These are phyloP conservation scores for Brevimyrus niger DNA, from an alignment of 2,113 vertebrate genomes.

Conservation along the genomic window DNA sequence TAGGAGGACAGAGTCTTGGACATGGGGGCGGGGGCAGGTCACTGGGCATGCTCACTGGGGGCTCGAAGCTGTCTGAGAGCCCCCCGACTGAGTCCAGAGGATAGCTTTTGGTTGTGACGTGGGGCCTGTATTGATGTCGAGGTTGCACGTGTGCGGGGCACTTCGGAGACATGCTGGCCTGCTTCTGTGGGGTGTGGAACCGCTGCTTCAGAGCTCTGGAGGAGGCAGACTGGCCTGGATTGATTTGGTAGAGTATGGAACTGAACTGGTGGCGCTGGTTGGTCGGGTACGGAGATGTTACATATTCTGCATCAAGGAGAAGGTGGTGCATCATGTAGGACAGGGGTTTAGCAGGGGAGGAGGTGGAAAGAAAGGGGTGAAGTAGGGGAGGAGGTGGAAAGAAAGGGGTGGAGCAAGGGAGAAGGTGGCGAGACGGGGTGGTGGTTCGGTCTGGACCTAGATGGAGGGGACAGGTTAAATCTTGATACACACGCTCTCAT, in stretches of 20 bases:
- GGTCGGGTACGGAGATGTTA: neutral
- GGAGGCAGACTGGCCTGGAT: neutral
- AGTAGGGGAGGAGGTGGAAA: neutral
- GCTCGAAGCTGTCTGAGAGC: neutral
- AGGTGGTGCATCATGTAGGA: neutral
- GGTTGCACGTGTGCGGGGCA: neutral
- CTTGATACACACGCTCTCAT: neutral
- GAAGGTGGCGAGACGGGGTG: neutral
- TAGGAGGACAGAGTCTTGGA: neutral
- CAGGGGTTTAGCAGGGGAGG: neutral
- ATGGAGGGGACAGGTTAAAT: neutral
- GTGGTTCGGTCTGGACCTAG: neutral
- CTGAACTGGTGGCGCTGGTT: neutral
- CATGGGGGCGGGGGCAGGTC: neutral
- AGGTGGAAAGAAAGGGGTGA: neutral
- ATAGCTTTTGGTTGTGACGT: neutral
- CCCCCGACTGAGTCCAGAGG: neutral
- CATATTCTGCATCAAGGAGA: neutral
- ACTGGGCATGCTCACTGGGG: neutral
- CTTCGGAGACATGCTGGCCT: neutral
- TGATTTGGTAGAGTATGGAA: neutral
- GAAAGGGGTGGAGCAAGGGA: neutral
- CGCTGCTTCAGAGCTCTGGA: neutral
- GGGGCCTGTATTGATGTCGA: neutral
- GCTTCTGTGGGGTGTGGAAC: neutral